phyloP scores from a whole-genome alignment of 2,888 invertebrate genomes.

The Eilema depressum region DNA sequence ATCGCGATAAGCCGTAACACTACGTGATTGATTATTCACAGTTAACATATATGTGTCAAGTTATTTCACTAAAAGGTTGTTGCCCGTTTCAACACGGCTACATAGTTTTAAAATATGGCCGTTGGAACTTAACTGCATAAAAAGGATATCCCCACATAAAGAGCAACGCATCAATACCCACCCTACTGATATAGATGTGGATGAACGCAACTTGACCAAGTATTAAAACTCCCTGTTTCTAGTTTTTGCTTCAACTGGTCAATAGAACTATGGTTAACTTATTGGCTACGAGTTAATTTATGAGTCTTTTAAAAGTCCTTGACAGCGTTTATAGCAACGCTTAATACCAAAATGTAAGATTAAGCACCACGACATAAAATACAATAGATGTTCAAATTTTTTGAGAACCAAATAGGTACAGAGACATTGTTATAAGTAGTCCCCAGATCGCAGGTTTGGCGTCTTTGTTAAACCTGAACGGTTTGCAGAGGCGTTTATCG shows the following conservation, averaged over 20 bases:
- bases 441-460: conserved; percentile 51
- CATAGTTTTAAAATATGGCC: background rate
- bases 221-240: conserved; percentile 35
- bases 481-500: conserved; percentile 70
- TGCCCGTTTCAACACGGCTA: conserved; percentile 29
- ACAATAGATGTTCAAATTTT: conserved; percentile 56
- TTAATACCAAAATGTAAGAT: conserved; percentile 7
- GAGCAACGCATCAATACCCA: conserved; percentile 49
- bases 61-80: conserved; percentile 38
- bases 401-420: conserved; percentile 55
- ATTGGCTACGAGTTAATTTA: background rate
- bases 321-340: conserved; percentile 30
- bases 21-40: conserved; percentile 72
- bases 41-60: conserved; percentile 41
- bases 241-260: conserved; percentile 35
- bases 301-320: conserved; percentile 24
- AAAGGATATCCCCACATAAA: conserved; percentile 39
- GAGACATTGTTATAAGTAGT: conserved; percentile 27
- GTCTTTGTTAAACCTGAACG: conserved; percentile 53
- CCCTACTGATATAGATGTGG: conserved; percentile 43
- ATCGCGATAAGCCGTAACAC: conserved; percentile 69
- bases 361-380: conserved; percentile 52
- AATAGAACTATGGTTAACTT: conserved; percentile 5
- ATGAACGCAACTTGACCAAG: conserved; percentile 33
- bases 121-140: conserved; percentile 37